Conservation (phyloP, 2,113 vertebrate genomes). For the Silurus meridionalis region DNA sequence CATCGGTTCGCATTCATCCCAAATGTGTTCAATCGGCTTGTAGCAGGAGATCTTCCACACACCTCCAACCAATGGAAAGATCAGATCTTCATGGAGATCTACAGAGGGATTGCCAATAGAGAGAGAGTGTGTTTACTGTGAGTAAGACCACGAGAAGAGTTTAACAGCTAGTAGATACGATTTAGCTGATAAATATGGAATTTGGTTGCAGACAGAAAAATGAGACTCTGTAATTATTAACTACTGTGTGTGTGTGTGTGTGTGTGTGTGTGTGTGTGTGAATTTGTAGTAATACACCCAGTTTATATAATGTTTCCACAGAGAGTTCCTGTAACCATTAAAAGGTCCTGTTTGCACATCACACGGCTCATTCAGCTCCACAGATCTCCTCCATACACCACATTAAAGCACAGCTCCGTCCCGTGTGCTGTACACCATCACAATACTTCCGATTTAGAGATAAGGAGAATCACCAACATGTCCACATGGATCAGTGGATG, state of each 20-base stretch:
- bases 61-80: no score
- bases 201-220: not conserved
- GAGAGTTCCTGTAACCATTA: not conserved
- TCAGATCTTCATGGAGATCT: no score
- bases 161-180: not conserved
- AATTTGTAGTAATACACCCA: not conserved
- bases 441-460: no score
- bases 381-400: not conserved
- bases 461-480: no score
- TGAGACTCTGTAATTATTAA: slow-evolving; percentile 18
- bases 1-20: no score
- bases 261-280: not conserved
- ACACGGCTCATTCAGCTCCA: not conserved
- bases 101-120: no score
- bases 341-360: slow-evolving; percentile 8
- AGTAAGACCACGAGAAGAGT: not conserved
- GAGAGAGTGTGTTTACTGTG: not conserved
- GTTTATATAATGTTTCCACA: not conserved
- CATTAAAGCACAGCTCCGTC: not conserved
- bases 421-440: no score
- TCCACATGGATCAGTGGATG: no score
- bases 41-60: no score
- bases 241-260: not conserved
- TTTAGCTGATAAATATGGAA: slow-evolving; percentile 13
- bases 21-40: no score